Evolutionary conservation across 2,797 vertebrate species (phyloP).

Genomic region (Oophaga sylvatica): DNA sequence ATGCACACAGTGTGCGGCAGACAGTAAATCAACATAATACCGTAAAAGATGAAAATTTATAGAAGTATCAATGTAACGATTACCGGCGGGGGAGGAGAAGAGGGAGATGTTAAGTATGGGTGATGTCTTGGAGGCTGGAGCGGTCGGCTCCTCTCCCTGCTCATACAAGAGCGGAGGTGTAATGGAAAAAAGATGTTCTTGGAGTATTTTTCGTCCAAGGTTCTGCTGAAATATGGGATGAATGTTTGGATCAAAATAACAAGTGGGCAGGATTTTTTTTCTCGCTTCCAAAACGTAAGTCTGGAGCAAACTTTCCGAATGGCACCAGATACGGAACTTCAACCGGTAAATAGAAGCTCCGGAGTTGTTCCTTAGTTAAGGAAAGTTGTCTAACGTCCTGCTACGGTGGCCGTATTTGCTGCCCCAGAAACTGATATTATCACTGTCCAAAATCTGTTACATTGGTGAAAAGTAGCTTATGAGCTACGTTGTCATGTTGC

Average conservation of each 20-base stretch:
- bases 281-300: not conserved
- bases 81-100: constrained; percentile 1
- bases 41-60: constrained; percentile 32
- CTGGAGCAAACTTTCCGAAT: not conserved
- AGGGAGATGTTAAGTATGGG: not conserved
- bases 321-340: not conserved
- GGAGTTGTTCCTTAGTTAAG: not conserved
- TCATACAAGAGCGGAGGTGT: not conserved
- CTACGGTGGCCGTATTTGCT: too few species aligned
- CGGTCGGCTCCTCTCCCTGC: constrained; percentile 9
- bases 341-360: not conserved
- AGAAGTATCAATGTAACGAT: constrained; percentile 1
- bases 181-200: constrained; percentile 35
- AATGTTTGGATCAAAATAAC: not conserved
- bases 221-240: not conserved
- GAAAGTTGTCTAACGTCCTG: too few species aligned
- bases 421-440: too few species aligned
- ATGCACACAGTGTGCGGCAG: not conserved
- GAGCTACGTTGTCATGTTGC: too few species aligned
- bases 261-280: not conserved
- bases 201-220: not conserved
- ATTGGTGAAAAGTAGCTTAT: too few species aligned
- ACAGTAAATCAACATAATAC: constrained; percentile 32
- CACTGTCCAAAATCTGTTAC: too few species aligned
- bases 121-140: constrained; percentile 14